Evolutionary conservation across 1,140 invertebrate species (phyloP).

Genomic region (Nebria ingens): DNA sequence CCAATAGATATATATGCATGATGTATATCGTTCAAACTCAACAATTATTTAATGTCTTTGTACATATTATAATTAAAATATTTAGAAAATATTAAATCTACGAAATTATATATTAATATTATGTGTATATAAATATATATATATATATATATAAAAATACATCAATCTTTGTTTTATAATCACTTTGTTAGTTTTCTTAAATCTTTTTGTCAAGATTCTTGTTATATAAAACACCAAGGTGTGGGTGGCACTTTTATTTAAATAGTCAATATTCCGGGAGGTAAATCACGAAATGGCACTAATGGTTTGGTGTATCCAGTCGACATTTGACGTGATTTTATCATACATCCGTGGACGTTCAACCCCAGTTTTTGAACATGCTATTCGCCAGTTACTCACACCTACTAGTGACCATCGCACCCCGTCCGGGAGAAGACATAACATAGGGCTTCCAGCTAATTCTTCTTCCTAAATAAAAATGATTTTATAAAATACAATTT

Average conservation of each 20-base stretch:
- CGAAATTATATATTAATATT: no score
- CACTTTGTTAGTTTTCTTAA: neutral
- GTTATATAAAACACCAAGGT: constrained; percentile 1
- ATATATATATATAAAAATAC: constrained; percentile 1
- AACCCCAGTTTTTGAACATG: constrained; percentile 57
- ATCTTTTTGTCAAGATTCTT: neutral
- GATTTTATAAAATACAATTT: neutral
- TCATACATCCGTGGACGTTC: constrained; percentile 72
- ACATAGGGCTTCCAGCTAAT: constrained; percentile 72
- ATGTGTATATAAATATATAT: neutral
- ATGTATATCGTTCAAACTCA: neutral
- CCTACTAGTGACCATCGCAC: constrained; percentile 62
- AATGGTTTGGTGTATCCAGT: constrained; percentile 68
- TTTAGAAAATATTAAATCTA: no score
- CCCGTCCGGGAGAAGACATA: constrained; percentile 54
- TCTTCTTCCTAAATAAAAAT: constrained; percentile 58
- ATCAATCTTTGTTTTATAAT: neutral
- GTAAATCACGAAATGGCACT: constrained; percentile 7
- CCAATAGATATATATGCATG: no score
- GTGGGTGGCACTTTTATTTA: no score
- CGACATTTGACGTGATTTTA: constrained; percentile 64
- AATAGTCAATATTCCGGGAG: neutral
- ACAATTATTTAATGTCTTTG: neutral
- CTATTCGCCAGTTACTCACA: constrained; percentile 72
- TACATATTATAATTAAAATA: neutral